These are phyloP conservation scores for Olivierus martensii DNA, from an alignment of 1,140 invertebrate genomes.

Conservation along the genomic window DNA sequence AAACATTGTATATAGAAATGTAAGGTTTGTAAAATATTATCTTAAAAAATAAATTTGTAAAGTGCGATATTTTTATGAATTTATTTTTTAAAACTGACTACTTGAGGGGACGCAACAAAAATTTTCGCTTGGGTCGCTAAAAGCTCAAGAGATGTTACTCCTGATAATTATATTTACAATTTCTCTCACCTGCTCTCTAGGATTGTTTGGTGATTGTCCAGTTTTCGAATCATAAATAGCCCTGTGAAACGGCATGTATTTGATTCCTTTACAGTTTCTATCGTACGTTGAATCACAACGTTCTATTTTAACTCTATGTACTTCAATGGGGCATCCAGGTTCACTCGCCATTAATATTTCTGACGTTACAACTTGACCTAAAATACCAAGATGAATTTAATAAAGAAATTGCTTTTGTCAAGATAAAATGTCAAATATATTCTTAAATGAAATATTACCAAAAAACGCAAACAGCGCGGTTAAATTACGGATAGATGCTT, in stretches of 20 bases:
- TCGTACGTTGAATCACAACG: conserved; percentile 95
- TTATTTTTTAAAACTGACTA: too few relatives aligned
- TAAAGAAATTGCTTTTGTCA: too few relatives aligned
- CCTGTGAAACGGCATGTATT: conserved; percentile 88
- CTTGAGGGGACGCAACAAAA: too few relatives aligned
- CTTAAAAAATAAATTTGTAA: too few relatives aligned
- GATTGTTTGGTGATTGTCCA: conserved; percentile 92
- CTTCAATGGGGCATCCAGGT: conserved; percentile 91
- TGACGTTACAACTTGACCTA: conserved; percentile 88
- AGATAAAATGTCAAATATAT: too few relatives aligned
- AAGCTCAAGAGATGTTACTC: too few relatives aligned
- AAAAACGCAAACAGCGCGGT: conserved; percentile 95
- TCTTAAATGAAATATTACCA: conserved; percentile 60
- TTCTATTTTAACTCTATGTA: conserved; percentile 87
- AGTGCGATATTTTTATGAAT: too few relatives aligned
- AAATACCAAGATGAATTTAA: too few relatives aligned
- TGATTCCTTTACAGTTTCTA: conserved; percentile 69
- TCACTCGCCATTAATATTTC: conserved; percentile 95
- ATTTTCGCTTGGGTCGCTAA: too few relatives aligned
- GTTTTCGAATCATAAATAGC: conserved; percentile 84
- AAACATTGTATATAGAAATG: too few relatives aligned
- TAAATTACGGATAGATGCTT: conserved; percentile 67
- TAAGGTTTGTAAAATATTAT: too few relatives aligned
- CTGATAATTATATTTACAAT: too few relatives aligned
- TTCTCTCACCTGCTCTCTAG: conserved; percentile 72